Evolutionary conservation across 2,113 vertebrate species (phyloP).

Genomic region (Muscicapa adusta): DNA sequence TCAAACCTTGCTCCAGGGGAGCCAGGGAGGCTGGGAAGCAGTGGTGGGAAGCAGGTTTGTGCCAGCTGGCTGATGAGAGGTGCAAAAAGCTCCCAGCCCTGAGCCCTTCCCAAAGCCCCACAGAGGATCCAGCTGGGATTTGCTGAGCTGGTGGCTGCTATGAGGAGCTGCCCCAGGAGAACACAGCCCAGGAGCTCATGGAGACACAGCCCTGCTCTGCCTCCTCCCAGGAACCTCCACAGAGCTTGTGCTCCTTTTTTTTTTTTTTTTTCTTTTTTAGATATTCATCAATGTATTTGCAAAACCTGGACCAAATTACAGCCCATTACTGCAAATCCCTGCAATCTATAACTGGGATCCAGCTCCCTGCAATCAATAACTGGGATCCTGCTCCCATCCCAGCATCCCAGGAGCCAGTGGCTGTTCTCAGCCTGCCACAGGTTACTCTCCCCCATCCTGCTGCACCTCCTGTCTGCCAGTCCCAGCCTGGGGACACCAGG

Average conservation of each 20-base stretch:
- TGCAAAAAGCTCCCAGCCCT: neutral
- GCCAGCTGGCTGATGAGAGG: neutral
- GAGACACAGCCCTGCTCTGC: neutral
- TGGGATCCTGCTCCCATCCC: neutral
- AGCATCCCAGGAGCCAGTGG: neutral
- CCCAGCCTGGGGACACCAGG: slow-evolving; percentile 20
- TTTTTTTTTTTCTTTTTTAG: neutral
- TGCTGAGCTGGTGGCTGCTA: slow-evolving; percentile 6
- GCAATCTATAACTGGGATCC: slow-evolving; percentile 43
- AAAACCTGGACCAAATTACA: slow-evolving; percentile 67
- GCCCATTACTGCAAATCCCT: slow-evolving; percentile 68
- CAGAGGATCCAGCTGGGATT: neutral
- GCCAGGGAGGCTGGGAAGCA: neutral
- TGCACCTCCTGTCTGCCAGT: slow-evolving; percentile 14
- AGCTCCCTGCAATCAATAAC: slow-evolving; percentile 49
- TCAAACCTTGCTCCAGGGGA: neutral
- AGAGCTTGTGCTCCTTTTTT: neutral
- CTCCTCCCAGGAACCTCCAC: slow-evolving; percentile 35
- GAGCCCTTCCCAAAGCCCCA: neutral
- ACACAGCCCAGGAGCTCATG: neutral
- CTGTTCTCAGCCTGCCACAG: neutral
- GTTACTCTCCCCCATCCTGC: neutral
- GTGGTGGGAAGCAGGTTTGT: neutral
- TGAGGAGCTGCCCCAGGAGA: neutral
- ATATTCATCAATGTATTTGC: slow-evolving; percentile 12